Percentiles rank a stretch among this genome's conserved stretches.
Conservation (phyloP, 1,140 invertebrate species). For the Lasioglossum albipes region DNA sequence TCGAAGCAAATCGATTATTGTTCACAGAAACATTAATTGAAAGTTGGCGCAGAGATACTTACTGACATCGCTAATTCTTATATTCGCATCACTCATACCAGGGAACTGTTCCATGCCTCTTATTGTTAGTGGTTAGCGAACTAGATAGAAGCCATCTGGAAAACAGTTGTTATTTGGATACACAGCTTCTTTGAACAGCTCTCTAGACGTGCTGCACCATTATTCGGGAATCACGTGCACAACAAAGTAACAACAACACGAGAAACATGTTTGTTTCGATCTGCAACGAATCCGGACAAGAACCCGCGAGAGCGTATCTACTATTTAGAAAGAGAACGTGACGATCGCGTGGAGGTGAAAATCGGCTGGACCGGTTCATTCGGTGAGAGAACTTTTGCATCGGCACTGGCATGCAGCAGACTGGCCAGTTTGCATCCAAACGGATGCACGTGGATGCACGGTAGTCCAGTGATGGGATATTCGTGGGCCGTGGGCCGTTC, state of each 20-base stretch:
- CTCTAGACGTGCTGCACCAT: no score
- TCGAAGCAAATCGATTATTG: not conserved
- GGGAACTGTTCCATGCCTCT: slow-evolving; percentile 68
- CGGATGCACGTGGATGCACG: no score
- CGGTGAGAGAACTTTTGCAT: slow-evolving; percentile 37
- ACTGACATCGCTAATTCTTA: slow-evolving; percentile 89
- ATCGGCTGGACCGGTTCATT: slow-evolving; percentile 8
- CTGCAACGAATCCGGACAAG: not conserved
- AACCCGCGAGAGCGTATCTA: not conserved
- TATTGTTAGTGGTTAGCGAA: slow-evolving; percentile 34
- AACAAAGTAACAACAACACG: not conserved
- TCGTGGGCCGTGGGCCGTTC: no score
- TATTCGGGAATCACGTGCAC: not conserved
- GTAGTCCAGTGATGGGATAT: no score
- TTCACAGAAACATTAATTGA: not conserved
- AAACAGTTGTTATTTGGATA: not conserved
- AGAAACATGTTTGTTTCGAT: not conserved
- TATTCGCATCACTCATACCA: slow-evolving; percentile 72
- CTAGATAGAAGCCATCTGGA: slow-evolving; percentile 48
- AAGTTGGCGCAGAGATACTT: slow-evolving; percentile 78
- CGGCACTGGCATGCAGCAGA: slow-evolving; percentile 26
- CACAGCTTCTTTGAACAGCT: not conserved
- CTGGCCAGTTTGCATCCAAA: no score
- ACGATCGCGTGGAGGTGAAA: not conserved
- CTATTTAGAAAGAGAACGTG: not conserved